phyloP scores from a whole-genome alignment of 2,888 invertebrate genomes.

The Podabrus alpinus region DNA sequence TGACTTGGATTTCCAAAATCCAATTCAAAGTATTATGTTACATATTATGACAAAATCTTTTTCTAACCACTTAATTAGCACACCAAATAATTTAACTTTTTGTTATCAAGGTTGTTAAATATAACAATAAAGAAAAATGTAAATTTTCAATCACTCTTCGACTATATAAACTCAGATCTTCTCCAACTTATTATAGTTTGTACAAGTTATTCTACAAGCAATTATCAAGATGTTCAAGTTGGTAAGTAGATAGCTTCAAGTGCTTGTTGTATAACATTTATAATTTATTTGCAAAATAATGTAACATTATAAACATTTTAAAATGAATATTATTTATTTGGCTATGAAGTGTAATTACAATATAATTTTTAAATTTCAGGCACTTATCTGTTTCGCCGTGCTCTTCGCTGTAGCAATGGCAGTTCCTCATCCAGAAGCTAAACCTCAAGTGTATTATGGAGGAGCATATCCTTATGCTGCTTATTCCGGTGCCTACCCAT shows the following conservation, averaged over 20 bases:
- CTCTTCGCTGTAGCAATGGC: conserved; percentile 61
- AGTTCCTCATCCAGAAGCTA: conserved; percentile 55
- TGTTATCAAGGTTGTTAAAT: background rate
- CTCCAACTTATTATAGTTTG: too few species aligned
- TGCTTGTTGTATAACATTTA: too few species aligned
- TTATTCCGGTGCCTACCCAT: background rate
- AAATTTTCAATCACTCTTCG: background rate
- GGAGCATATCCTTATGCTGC: conserved; percentile 41
- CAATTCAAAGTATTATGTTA: too few species aligned
- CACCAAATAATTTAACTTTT: too few species aligned
- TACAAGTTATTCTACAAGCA: too few species aligned
- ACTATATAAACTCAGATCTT: conserved; percentile 6
- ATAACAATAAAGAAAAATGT: background rate
- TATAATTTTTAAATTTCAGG: conserved; percentile 32
- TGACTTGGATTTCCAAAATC: too few species aligned
- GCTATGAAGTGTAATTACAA: background rate
- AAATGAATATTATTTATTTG: background rate
- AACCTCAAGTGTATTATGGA: conserved; percentile 43
- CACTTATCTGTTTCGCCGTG: conserved; percentile 56
- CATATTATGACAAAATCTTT: too few species aligned
- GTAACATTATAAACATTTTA: background rate
- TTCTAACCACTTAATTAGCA: too few species aligned
- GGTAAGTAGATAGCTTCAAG: conserved; percentile 8
- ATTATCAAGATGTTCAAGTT: conserved; percentile 21
- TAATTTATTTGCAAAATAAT: background rate